Base-by-base conservation (phyloP, 2,888 invertebrate species). In the Cheilosia soror region DNA sequence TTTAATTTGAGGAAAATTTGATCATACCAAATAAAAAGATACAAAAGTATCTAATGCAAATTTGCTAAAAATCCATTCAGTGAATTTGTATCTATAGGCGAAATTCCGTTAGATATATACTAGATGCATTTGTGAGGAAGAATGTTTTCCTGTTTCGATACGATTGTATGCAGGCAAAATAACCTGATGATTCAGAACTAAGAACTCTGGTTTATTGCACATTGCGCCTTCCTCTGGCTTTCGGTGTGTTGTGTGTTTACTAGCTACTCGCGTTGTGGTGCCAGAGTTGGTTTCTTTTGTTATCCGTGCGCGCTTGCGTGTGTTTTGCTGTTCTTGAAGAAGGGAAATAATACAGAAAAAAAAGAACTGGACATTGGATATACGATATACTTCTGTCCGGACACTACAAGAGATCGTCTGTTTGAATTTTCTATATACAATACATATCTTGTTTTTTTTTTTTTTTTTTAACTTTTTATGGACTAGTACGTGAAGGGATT, bases 161-260 rank as follows among this genome's bases (percentile, higher is more conserved):
- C 57, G 60, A 63, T 11, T 37, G 37, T 11, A 37, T 11, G 37
- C 65, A 77, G 66, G 53, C 42, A 60, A 44, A 42, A 7, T 20
- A 49, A 47, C 37, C 29, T 57, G 85, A 85, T 85, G 85, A 85
- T 81, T 85, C 85, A 85, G 81, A 85, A 81, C 81, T 85, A 77
- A 85, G 85, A 80, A 80, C 66, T 76, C 66, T 58, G 76, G 57
- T 69, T 73, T 75, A 77, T 68, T 71, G 69, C 68, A 75, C 44
- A 65, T 66, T 76, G 55, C 49, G 62, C 25, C 51, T 73, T 66
- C 55, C 33, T 57, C 47, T 57, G 25, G 13, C 60, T 60, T 53
- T 63, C 57, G 57, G 40, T 40, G 65, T 65, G 37, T 11, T 37
- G 37, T 37, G 11, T 37, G 37, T 37, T 4, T 37, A 33, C 31